phyloP scores from a whole-genome alignment of 2,797 vertebrate genomes.

The Mionectes olivaceus region DNA sequence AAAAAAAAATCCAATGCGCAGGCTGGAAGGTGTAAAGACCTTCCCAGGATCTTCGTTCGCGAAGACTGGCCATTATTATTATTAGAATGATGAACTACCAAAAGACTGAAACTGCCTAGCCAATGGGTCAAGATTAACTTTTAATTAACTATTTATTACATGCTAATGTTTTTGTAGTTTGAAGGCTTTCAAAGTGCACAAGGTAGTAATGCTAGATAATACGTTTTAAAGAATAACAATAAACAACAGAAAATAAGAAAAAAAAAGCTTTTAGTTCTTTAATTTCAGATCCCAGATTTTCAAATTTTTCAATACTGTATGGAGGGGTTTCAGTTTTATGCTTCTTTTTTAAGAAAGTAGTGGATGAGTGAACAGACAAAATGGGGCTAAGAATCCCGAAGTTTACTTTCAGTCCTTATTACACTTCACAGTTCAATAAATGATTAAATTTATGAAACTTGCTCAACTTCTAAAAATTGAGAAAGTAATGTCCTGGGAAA shows the following conservation, averaged over 20 bases:
- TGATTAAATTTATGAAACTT: background rate
- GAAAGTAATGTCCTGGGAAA: background rate
- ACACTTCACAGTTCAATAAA: background rate
- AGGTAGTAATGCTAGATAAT: background rate
- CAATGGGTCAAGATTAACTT: background rate
- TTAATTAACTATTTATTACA: background rate
- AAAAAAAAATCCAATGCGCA: too few relatives aligned
- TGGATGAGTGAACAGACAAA: accelerated
- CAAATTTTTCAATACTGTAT: background rate
- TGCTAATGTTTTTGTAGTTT: background rate
- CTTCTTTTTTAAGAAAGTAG: background rate
- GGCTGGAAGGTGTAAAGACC: too few relatives aligned
- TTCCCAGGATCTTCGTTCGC: too few relatives aligned
- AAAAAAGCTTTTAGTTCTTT: background rate
- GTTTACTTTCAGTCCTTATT: background rate
- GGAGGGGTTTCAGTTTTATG: background rate
- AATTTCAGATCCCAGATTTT: background rate
- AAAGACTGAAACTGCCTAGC: background rate
- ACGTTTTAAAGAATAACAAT: background rate
- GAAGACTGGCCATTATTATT: too few relatives aligned
- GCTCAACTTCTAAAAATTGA: background rate
- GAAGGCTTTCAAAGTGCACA: background rate
- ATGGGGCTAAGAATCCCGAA: background rate
- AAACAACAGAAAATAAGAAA: background rate
- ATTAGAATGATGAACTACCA: background rate